A percentile compares a stretch with the other conserved stretches of the same genome.
Conservation (phyloP, 2,113 vertebrate species). For the Mormyrus iriodes region DNA sequence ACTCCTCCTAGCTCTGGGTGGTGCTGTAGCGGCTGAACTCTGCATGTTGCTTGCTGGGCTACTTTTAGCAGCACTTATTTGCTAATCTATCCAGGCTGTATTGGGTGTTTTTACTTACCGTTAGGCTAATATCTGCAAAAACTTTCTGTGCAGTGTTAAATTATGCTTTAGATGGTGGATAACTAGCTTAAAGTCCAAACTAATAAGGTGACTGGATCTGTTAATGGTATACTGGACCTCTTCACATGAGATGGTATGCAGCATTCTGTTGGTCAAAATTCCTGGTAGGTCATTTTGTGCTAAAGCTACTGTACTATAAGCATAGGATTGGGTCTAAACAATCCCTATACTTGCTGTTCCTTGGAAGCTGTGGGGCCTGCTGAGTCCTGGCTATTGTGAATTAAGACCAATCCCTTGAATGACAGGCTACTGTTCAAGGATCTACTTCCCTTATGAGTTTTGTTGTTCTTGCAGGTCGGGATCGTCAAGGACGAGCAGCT, state of each 20-base stretch:
- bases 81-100: background rate
- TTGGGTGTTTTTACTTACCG: too few relatives aligned
- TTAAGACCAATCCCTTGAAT: too few relatives aligned
- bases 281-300: background rate
- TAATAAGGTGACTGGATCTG: background rate
- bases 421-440: background rate
- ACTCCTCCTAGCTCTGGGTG: background rate
- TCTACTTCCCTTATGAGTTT: background rate
- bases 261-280: background rate
- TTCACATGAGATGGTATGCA: background rate
- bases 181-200: background rate
- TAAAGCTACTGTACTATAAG: background rate
- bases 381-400: background rate
- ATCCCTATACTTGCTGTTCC: background rate
- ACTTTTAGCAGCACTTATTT: background rate
- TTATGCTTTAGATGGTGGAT: background rate
- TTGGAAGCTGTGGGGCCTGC: background rate
- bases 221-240: background rate
- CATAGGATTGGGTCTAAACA: background rate
- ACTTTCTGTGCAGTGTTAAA: conserved; percentile 15
- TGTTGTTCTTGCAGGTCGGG: conserved; percentile 32
- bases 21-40: background rate
- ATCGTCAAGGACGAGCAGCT: conserved; percentile 83
- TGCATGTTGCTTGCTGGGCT: background rate
- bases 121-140: background rate